These are phyloP conservation scores for Agrypnia vestita DNA, from an alignment of 1,140 invertebrate genomes.

Conservation along the genomic window DNA sequence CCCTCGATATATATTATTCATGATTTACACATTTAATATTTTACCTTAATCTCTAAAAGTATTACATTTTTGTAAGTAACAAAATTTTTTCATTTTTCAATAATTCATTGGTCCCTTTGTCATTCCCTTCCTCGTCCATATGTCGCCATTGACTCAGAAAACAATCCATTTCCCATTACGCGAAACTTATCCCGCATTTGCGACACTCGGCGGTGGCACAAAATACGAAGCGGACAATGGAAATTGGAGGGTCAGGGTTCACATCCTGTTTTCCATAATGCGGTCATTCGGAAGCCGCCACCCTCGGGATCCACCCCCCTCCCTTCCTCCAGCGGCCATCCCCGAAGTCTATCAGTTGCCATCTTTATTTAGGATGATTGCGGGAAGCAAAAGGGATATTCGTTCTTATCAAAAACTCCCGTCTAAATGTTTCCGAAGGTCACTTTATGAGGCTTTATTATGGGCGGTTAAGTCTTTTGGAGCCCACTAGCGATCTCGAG, in stretches of 20 bases:
- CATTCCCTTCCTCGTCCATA: not conserved
- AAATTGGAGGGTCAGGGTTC: slow-evolving; percentile 12
- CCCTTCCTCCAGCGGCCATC: slow-evolving; percentile 3
- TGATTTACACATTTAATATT: no score
- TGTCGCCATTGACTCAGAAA: slow-evolving; percentile 32
- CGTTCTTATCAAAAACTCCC: slow-evolving; percentile 31
- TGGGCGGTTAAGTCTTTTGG: slow-evolving; percentile 25
- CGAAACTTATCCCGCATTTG: not conserved
- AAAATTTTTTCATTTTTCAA: not conserved
- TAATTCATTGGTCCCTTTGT: not conserved
- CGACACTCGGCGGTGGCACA: slow-evolving; percentile 17
- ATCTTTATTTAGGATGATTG: slow-evolving; percentile 50
- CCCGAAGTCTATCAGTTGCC: slow-evolving; percentile 24
- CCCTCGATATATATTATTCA: no score
- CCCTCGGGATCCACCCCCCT: not conserved
- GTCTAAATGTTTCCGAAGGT: slow-evolving; percentile 39
- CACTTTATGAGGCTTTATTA: slow-evolving; percentile 29
- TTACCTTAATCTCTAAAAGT: no score
- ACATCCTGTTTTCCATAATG: slow-evolving; percentile 35
- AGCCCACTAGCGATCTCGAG: not conserved
- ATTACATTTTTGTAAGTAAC: no score
- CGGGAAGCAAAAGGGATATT: slow-evolving; percentile 31
- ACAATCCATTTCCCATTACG: slow-evolving; percentile 39
- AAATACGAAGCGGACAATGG: slow-evolving; percentile 41
- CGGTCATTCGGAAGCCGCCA: slow-evolving; percentile 36